phyloP scores from a whole-genome alignment of 2,797 vertebrate genomes.

The Girardinus metallicus region DNA sequence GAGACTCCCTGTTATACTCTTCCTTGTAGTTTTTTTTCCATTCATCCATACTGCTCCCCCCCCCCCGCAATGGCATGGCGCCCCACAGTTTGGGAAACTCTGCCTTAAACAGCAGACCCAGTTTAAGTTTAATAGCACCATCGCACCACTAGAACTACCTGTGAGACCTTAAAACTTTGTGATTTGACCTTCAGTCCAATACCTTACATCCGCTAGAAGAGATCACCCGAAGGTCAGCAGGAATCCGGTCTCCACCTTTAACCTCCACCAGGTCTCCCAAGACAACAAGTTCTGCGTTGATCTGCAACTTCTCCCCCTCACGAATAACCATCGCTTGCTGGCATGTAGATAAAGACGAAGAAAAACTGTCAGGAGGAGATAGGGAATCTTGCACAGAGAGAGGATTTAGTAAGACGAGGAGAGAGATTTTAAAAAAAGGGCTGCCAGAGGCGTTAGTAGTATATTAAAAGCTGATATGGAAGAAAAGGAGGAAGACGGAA shows the following conservation, averaged over 20 bases:
- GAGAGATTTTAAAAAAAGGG: constrained; percentile 16
- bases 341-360: constrained; percentile 26
- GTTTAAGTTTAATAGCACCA: not conserved
- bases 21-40: too few relatives aligned
- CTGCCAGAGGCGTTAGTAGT: constrained; percentile 43
- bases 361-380: constrained; percentile 9
- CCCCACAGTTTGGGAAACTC: too few relatives aligned
- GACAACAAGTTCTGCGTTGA: constrained; percentile 92
- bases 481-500: constrained; percentile 7
- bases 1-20: too few relatives aligned
- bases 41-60: too few relatives aligned
- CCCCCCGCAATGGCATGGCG: too few relatives aligned
- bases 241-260: constrained; percentile 92
- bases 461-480: constrained; percentile 43
- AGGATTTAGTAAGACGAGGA: constrained; percentile 50
- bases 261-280: constrained; percentile 94
- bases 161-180: constrained; percentile 12
- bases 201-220: constrained; percentile 92
- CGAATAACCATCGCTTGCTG: constrained; percentile 96
- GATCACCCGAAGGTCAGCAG: constrained; percentile 91
- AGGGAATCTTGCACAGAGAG: constrained; percentile 34
- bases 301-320: constrained; percentile 91
- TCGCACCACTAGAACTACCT: not conserved
- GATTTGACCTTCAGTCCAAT: constrained; percentile 27
- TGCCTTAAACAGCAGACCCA: not conserved